Evolutionary conservation across 2,888 invertebrate genomes (phyloP), one percentile per base, ranked within the genome.

Genomic region (Yponomeuta malinellus): DNA sequence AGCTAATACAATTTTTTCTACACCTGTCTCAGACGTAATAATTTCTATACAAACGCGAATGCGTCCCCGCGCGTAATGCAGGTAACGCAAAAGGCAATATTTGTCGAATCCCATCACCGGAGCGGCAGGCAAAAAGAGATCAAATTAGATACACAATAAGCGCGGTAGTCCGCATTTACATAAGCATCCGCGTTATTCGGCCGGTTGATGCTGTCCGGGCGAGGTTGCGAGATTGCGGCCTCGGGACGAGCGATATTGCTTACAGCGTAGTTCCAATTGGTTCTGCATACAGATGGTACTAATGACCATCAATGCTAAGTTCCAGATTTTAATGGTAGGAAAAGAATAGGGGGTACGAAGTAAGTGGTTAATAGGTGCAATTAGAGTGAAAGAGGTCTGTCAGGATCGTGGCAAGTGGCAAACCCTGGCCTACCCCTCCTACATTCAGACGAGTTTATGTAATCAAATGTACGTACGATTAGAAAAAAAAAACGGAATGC

Each of bases 81-180:
- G 89, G 90, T 90, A 89, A 70, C n/a, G 31, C 80, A 80, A 59
- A 89, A 70, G 77, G 83, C 86, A 82, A 87, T 87, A 84, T 85
- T 84, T 87, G 86, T 86, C 83, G 87, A 84, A 87, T 85, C 88
- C 86, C 88, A 89, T 90, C 89, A 86, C 84, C 81, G 88, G 84
- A 88, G 86, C 88, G 89, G 88, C 52, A 59, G 15, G 52, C 52
- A 71, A 68, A 87, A 89, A 89, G 90, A 86, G 90, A 90, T 91
- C 90, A 90, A 91, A 92, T 92, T 91, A 91, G 89, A 89, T 90
- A 90, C 85, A 90, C 92, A 91, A 92, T 92, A 91, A 91, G 90
- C 90, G 82, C 81, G 87, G 84, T 84, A 81, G 85, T 86, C 85
- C 83, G 83, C 81, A 91, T 92, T 92, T 91, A 90, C 91, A 92